Evolutionary conservation across 2,113 vertebrate species (phyloP), one percentile per base, ranked within the genome.

Genomic region (Hoplias malabaricus): DNA sequence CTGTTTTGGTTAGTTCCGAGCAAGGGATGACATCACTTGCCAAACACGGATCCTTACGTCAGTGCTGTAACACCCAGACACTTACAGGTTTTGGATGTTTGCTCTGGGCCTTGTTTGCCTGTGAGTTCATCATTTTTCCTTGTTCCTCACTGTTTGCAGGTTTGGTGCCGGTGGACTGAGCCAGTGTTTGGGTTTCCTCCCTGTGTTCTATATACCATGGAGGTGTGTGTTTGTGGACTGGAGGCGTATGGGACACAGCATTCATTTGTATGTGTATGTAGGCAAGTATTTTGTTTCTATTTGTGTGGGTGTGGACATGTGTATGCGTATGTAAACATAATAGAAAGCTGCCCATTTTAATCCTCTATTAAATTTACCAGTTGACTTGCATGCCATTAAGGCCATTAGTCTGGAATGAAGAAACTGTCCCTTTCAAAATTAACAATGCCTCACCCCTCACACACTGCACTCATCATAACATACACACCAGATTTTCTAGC

Each of bases 1-100:
- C 29, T 67, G 79, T 75, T 85, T 86, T 87, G 80, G 73, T 81
- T 66, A 23, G 57, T 42, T 40, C 33, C 27, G 72, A 38, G 59
- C 82, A 83, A 87, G 81, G 66, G 59, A 57, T 90, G 87, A 88
- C 82, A 84, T 89, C 83, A 87, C 84, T 83, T 75, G 67, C 86
- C 82, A 87, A 87, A 88, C 82, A 87, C 73, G 38, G 59, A 76
- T 75, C 21, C 40, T 67, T 72, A 74, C 73, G 77, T 85, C 50
- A 80, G 81, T 53, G 23, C 67, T 77, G 14, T 61, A 68, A 61
- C 57, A 70, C 38, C 79, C 80, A 82, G 82, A 84, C 75, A 71
- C 63, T 68, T 50, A 23, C 54, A 62, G 68, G 36, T 48, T 69
- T 10, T 83, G 82, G 82, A 78, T 84, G 79, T 81, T 82, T 84